phyloP scores from a whole-genome alignment of 2,113 vertebrate genomes.

The Laterallus jamaicensis region DNA sequence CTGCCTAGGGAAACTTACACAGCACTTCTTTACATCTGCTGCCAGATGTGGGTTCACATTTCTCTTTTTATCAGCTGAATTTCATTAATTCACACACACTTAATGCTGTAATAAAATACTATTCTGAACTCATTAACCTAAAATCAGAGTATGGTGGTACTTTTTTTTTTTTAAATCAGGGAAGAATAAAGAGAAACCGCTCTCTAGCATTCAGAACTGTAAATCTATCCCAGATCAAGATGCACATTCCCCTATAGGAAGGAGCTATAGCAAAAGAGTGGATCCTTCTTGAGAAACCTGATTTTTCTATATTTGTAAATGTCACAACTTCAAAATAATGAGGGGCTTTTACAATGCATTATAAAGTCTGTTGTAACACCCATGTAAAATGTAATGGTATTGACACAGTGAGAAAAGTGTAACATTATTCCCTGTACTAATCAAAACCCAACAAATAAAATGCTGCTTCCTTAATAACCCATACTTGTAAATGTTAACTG shows the following conservation, averaged over 20 bases:
- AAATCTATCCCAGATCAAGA: background rate
- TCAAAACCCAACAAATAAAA: background rate
- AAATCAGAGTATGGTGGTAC: background rate
- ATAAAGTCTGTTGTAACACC: background rate
- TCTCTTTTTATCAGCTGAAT: background rate
- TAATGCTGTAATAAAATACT: background rate
- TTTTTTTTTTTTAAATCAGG: background rate
- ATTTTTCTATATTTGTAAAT: background rate
- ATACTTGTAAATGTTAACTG: background rate
- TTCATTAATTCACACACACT: background rate
- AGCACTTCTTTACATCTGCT: background rate
- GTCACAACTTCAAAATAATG: background rate
- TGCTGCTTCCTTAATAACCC: background rate
- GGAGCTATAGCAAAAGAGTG: background rate
- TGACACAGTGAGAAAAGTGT: background rate
- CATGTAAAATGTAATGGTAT: background rate
- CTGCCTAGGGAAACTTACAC: background rate
- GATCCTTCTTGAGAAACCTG: background rate
- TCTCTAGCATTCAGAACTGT: constrained; percentile 3
- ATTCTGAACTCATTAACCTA: background rate
- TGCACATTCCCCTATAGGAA: background rate
- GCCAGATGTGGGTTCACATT: background rate
- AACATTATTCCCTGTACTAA: background rate
- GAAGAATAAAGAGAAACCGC: background rate
- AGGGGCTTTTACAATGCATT: background rate